phyloP scores from a whole-genome alignment of 92 coral and sea anemone genomes.

The Heteractis magnifica region DNA sequence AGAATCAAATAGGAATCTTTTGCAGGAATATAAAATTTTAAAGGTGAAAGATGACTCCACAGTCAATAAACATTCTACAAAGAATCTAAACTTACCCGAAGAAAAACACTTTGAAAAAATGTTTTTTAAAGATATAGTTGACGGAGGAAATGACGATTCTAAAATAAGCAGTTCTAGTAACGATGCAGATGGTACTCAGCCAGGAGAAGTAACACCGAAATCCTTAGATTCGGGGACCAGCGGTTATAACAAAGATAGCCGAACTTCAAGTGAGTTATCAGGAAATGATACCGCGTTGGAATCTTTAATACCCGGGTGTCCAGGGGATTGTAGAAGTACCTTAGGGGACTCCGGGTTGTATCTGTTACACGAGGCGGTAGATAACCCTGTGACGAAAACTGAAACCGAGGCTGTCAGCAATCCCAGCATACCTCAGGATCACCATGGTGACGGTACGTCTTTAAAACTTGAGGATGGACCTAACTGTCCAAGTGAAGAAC shows the following conservation, averaged over 20 bases:
- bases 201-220: neutral
- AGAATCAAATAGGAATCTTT: neutral
- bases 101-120: conserved; percentile 19
- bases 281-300: neutral
- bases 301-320: conserved; percentile 1
- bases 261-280: conserved; percentile 13
- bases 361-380: conserved; percentile 13
- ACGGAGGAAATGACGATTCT: neutral
- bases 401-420: neutral
- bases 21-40: neutral
- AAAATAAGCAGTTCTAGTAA: neutral
- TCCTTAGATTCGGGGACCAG: neutral
- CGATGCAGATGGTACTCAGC: neutral
- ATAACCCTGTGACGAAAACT: neutral
- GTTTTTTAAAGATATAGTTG: conserved; percentile 31
- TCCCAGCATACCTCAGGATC: neutral
- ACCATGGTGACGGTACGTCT: conserved; percentile 2
- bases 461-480: neutral
- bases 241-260: neutral
- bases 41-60: neutral
- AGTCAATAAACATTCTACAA: conserved; percentile 16
- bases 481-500: neutral
- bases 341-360: conserved; percentile 18
- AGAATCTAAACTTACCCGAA: conserved; percentile 16
- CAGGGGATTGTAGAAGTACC: conserved; percentile 7